Conservation (phyloP, 2,888 invertebrate genomes). For the Euproctis similis region DNA sequence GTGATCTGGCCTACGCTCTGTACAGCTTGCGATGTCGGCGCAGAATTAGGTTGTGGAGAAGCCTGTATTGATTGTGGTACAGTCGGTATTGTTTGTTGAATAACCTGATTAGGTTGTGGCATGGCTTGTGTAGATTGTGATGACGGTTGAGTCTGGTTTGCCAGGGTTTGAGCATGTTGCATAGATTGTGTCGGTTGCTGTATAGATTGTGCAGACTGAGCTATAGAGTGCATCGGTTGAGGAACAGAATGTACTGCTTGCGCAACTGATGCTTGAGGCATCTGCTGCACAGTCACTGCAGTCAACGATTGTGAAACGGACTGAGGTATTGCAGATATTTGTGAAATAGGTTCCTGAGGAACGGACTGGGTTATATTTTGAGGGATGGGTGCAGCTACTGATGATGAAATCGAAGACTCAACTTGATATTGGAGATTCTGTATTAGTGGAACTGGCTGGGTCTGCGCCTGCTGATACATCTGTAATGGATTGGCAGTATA, state of each 20-base stretch:
- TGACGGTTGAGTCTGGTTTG: conserved; percentile 11
- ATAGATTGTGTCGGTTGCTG: conserved; percentile 27
- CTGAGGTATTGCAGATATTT: conserved; percentile 30
- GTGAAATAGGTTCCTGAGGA: conserved; percentile 18
- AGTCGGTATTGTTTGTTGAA: conserved; percentile 15
- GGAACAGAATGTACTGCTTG: conserved; percentile 21
- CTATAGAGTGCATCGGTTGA: conserved; percentile 13
- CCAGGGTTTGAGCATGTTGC: conserved; percentile 18
- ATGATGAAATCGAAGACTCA: conserved; percentile 30
- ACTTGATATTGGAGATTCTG: conserved; percentile 37
- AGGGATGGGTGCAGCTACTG: conserved; percentile 24
- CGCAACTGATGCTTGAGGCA: conserved; percentile 16
- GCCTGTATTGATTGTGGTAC: conserved; percentile 8
- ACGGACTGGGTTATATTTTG: conserved; percentile 27
- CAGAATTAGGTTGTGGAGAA: conserved; percentile 9
- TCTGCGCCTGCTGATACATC: conserved; percentile 53
- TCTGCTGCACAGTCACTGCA: conserved; percentile 25
- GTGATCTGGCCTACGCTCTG: conserved; percentile 1
- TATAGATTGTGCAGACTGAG: conserved; percentile 20
- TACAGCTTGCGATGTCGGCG: conserved; percentile 5
- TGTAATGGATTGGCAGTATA: conserved; percentile 63
- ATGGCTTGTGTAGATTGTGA: conserved; percentile 14
- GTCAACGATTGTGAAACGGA: conserved; percentile 30
- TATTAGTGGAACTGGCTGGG: conserved; percentile 39
- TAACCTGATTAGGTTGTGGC: conserved; percentile 15